These are phyloP conservation scores for Dolichallabes microphthalmus DNA, from an alignment of 2,113 vertebrate genomes.

Conservation along the genomic window DNA sequence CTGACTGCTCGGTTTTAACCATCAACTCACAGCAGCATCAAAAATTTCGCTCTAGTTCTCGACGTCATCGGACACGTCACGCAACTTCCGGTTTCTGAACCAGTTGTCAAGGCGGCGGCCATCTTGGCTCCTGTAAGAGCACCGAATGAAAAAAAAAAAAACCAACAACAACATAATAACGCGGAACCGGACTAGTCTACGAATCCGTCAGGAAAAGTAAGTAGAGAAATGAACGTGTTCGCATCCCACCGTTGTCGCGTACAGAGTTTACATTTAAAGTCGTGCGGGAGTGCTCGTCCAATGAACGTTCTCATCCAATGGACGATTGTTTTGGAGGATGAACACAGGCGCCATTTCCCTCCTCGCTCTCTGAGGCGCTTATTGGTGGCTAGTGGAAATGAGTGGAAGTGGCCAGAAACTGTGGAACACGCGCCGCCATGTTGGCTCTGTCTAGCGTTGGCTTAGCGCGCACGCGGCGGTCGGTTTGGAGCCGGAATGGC, in stretches of 20 bases:
- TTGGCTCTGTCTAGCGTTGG: slow-evolving; percentile 56
- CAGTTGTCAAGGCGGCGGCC: slow-evolving; percentile 66
- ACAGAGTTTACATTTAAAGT: slow-evolving; percentile 20
- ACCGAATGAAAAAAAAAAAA: slow-evolving; percentile 80
- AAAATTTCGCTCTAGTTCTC: background rate
- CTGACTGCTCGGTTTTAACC: background rate
- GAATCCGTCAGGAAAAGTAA: slow-evolving; percentile 71
- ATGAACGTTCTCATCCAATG: slow-evolving; percentile 76
- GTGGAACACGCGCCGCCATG: slow-evolving; percentile 63
- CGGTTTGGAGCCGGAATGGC: slow-evolving; percentile 70
- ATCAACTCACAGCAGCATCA: background rate
- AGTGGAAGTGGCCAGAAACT: slow-evolving; percentile 70
- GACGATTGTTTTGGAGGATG: slow-evolving; percentile 80
- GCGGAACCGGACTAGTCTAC: slow-evolving; percentile 69
- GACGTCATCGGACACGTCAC: slow-evolving; percentile 45
- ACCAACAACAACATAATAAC: slow-evolving; percentile 75
- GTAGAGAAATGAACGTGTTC: slow-evolving; percentile 57
- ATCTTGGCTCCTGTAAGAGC: slow-evolving; percentile 77
- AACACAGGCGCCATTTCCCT: slow-evolving; percentile 83
- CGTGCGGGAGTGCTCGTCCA: slow-evolving; percentile 61
- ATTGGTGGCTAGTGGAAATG: slow-evolving; percentile 79
- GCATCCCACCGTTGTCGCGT: slow-evolving; percentile 13
- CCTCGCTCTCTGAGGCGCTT: slow-evolving; percentile 79
- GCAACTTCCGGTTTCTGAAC: slow-evolving; percentile 71
- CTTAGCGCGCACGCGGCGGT: background rate